Percentiles rank a stretch among this genome's conserved stretches.
These are phyloP conservation scores for human DNA, from an alignment of 2,113 vertebrate species.

Conservation along the genomic window GRCh38 chr11:29551001-29551500, in stretches of 20 bases:
- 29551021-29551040: not conserved
- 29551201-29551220: not conserved
- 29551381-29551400: not conserved
- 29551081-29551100: slow-evolving; percentile 12
- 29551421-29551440: not conserved
- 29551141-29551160: not conserved
- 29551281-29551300: not conserved
- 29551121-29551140: not conserved
- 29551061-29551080: not conserved
- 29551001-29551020: not conserved
- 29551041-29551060: slow-evolving; percentile 16
- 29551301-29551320: not conserved
- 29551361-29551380: not conserved
- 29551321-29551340: not conserved
- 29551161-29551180: not conserved
- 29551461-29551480: not conserved
- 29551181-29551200: not conserved
- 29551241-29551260: not conserved
- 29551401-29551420: not conserved
- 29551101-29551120: not conserved
- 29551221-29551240: not conserved
- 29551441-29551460: not conserved
- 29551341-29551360: not conserved
- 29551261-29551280: not conserved
- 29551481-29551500: not conserved